Evolutionary conservation across 2,888 invertebrate genomes (phyloP).

Genomic region (Podabrus alpinus): DNA sequence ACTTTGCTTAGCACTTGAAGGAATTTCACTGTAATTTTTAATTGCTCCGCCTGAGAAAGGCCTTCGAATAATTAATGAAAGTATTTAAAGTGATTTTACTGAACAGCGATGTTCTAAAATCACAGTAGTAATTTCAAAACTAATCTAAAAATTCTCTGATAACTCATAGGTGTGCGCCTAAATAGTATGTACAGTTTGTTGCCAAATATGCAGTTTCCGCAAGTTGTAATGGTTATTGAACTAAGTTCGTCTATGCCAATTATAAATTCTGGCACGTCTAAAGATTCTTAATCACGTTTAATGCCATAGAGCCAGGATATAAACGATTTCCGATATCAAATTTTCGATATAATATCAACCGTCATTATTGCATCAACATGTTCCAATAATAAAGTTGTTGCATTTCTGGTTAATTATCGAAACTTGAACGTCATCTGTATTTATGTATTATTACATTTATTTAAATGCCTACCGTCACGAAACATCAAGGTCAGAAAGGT

Average conservation of each 20-base stretch:
- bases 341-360: background rate
- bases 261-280: slow-evolving; percentile 5
- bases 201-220: slow-evolving; percentile 6
- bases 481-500: background rate
- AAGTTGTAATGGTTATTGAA: slow-evolving; percentile 11
- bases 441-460: background rate
- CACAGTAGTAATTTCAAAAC: too few species aligned
- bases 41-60: background rate
- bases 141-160: background rate
- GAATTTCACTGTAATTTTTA: background rate
- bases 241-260: slow-evolving; percentile 2
- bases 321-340: background rate
- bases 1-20: background rate
- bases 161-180: background rate
- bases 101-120: too few species aligned
- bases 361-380: background rate
- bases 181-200: slow-evolving; percentile 1
- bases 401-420: background rate
- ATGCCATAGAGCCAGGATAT: background rate
- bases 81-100: background rate
- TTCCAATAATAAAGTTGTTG: background rate
- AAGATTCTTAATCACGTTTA: background rate
- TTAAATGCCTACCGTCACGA: background rate
- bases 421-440: background rate
- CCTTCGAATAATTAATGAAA: background rate